Evolutionary conservation across 2,888 invertebrate species (phyloP).

Genomic region (Limenitis camilla): DNA sequence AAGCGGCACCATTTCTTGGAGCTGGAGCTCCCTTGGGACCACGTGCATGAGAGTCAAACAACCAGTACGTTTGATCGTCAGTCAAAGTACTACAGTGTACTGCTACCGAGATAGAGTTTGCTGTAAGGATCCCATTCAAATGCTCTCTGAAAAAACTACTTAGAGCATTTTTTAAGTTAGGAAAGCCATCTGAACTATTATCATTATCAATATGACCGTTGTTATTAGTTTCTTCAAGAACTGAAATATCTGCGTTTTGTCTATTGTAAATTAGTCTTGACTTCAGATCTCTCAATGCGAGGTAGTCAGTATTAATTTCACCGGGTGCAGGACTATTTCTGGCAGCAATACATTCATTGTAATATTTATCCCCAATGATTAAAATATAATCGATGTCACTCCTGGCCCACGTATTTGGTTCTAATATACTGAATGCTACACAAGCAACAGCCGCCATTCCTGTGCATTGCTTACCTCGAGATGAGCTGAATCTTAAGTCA

Average conservation of each 20-base stretch:
- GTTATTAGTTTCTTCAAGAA: conserved; percentile 6
- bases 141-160: conserved; percentile 13
- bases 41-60: conserved; percentile 18
- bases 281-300: background rate
- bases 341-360: conserved; percentile 7
- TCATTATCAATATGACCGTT: background rate
- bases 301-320: background rate
- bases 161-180: conserved; percentile 17
- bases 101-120: conserved; percentile 12
- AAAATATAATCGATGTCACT: conserved; percentile 16
- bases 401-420: conserved; percentile 9
- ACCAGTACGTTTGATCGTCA: background rate
- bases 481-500: conserved; percentile 17
- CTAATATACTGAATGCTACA: conserved; percentile 11
- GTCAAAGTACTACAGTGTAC: conserved; percentile 8
- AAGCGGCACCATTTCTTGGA: conserved; percentile 13
- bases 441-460: conserved; percentile 22
- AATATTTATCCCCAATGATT: conserved; percentile 14
- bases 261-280: conserved; percentile 14
- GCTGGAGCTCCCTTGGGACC: conserved; percentile 16
- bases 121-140: conserved; percentile 9
- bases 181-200: conserved; percentile 7
- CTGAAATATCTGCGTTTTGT: conserved; percentile 4
- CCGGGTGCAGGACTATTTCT: conserved; percentile 1
- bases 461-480: conserved; percentile 24